Percentiles rank a stretch among this genome's conserved stretches.
Evolutionary conservation across 2,888 invertebrate species (phyloP).

Genomic region (Cerceris rybyensis): DNA sequence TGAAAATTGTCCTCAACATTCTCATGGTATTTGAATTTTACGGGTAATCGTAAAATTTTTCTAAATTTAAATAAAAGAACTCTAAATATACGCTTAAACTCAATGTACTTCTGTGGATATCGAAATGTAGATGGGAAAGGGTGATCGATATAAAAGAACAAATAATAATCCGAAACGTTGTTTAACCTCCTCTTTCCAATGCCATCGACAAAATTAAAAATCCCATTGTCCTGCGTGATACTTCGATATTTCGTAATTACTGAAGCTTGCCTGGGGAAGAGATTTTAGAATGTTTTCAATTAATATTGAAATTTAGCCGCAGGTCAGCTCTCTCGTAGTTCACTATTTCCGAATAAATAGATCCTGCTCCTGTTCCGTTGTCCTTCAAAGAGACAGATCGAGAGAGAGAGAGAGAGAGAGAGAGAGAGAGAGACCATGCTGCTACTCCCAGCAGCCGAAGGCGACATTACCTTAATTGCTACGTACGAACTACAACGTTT

Average conservation of each 20-base stretch:
- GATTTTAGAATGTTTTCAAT: constrained; percentile 55
- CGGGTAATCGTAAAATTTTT: no score
- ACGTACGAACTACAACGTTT: constrained; percentile 37
- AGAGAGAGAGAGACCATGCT: no score
- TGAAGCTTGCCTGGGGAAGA: constrained; percentile 6
- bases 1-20: no score
- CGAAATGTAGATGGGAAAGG: neutral
- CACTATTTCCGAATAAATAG: constrained; percentile 46
- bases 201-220: neutral
- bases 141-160: neutral
- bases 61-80: no score
- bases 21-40: no score
- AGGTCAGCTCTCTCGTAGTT: neutral
- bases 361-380: constrained; percentile 7
- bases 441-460: constrained; percentile 56
- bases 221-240: neutral
- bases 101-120: neutral
- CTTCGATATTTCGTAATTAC: constrained; percentile 16
- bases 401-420: no score
- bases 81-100: no score
- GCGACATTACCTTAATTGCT: constrained; percentile 76
- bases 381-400: constrained; percentile 39
- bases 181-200: neutral
- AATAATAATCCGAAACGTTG: neutral
- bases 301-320: constrained; percentile 43